phyloP scores from a whole-genome alignment of 2,888 invertebrate genomes.

The Pyralis farinalis region DNA sequence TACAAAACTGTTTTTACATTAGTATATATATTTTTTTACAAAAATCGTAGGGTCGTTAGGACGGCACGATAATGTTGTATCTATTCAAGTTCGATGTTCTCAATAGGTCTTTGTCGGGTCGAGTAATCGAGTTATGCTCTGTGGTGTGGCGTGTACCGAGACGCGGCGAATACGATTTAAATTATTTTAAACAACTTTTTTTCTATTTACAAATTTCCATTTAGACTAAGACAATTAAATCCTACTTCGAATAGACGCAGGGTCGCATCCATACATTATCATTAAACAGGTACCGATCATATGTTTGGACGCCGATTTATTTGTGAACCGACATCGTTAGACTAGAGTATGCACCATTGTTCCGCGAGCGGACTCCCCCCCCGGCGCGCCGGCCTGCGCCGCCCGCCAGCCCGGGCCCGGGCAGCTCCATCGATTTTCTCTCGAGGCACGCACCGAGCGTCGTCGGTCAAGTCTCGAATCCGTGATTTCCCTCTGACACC shows the following conservation, averaged over 20 bases:
- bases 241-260: constrained; percentile 79
- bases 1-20: constrained; percentile 77
- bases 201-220: constrained; percentile 77
- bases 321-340: constrained; percentile 57
- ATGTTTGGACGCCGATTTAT: constrained; percentile 62
- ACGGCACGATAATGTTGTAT: constrained; percentile 78
- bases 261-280: constrained; percentile 77
- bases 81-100: constrained; percentile 79
- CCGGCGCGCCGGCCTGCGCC: constrained; percentile 20
- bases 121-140: constrained; percentile 33
- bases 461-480: constrained; percentile 30
- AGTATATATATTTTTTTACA: constrained; percentile 77
- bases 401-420: constrained; percentile 28
- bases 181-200: constrained; percentile 56
- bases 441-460: constrained; percentile 30
- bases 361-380: constrained; percentile 50
- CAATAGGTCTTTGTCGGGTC: constrained; percentile 67
- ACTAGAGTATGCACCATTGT: constrained; percentile 71
- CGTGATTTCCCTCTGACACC: constrained; percentile 34
- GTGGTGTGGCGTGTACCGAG: constrained; percentile 39
- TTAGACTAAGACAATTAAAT: constrained; percentile 79
- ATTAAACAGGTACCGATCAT: constrained; percentile 76
- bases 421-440: constrained; percentile 56
- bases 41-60: constrained; percentile 81
- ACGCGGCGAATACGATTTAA: constrained; percentile 48